Base-by-base conservation (phyloP, 2,888 invertebrate genomes). In the Drosophila differens region DNA sequence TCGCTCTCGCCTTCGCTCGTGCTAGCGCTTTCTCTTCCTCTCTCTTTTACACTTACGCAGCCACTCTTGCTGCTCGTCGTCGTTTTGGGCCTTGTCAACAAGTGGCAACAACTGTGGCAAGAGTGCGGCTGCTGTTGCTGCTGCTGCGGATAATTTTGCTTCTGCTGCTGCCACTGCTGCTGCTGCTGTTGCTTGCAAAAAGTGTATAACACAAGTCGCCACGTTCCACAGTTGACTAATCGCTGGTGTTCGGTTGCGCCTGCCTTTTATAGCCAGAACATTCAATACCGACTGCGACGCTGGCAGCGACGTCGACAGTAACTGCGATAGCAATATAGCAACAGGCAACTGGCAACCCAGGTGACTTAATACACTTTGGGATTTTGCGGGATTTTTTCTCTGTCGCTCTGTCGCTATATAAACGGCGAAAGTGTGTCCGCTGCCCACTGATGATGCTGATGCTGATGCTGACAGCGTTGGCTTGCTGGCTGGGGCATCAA, bases 141-240 rank as follows among this genome's bases (percentile, higher is more conserved):
- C 39, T 33, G n/a, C 57, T 65, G 70, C 41, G 37, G 25, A 51
- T 51, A 47, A 51, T 61, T 47, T 47, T 53, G 28, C 44, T 47
- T 51, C 55, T 60, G 49, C 49, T 47, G 47, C 30, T 49, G 52
- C 14, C 9, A 22, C 16, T 49, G 44, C 28, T 41, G 55, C 32
- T 67, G 68, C 30, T 41, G 30, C 53, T 72, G 70, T 49, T 44
- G 28, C 37, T 25, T 30, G 47, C 44, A 16, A 49, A 69, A 64
- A 76, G 59, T 67, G 33, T 62, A 55, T 63, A 69, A 37, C 69
- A 69, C 65, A 52, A 60, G 79, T 63, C 72, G 47, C 70, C 70
- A 72, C 76, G 79, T 76, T 76, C 77, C 78, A 77, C 70, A 77
- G 71, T 74, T 81, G 81, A 85, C 85, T 85, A 81, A 79, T 76